A percentile compares a stretch with the other conserved stretches of the same genome.
These are phyloP conservation scores for Tor tambroides DNA, from an alignment of 2,113 vertebrate species.

Conservation along the genomic window DNA sequence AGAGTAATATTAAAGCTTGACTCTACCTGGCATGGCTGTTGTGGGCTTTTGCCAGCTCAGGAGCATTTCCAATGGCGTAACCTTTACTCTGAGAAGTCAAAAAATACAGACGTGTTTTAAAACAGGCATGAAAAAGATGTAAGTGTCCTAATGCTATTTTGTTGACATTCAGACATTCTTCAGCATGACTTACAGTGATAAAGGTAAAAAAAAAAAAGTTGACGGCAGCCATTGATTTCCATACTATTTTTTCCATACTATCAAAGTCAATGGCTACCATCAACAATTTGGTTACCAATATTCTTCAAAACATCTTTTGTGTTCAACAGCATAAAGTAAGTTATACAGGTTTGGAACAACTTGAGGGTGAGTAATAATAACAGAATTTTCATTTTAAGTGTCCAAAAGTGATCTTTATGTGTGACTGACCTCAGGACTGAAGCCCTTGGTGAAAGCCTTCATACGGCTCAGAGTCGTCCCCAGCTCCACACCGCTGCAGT, in stretches of 20 bases:
- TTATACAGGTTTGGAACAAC: too few relatives aligned
- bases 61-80: constrained; percentile 98
- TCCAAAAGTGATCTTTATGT: not conserved
- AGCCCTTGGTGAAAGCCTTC: constrained; percentile 98
- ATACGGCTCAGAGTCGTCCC: constrained; percentile 95
- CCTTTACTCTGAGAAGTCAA: constrained; percentile 89
- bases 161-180: not conserved
- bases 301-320: too few relatives aligned
- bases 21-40: constrained; percentile 97
- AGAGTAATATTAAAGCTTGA: not conserved
- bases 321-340: not conserved
- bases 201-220: too few relatives aligned
- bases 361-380: not conserved
- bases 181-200: not conserved
- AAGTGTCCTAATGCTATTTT: not conserved
- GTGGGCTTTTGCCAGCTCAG: constrained; percentile 96
- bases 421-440: constrained; percentile 87
- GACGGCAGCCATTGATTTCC: too few relatives aligned
- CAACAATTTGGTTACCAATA: not conserved
- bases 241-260: not conserved
- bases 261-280: not conserved
- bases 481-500: constrained; percentile 94
- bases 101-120: not conserved
- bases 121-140: not conserved
- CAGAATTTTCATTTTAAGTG: not conserved